These are phyloP conservation scores for Argyrosomus regius DNA, from an alignment of 2,797 vertebrate species.

Conservation along the genomic window DNA sequence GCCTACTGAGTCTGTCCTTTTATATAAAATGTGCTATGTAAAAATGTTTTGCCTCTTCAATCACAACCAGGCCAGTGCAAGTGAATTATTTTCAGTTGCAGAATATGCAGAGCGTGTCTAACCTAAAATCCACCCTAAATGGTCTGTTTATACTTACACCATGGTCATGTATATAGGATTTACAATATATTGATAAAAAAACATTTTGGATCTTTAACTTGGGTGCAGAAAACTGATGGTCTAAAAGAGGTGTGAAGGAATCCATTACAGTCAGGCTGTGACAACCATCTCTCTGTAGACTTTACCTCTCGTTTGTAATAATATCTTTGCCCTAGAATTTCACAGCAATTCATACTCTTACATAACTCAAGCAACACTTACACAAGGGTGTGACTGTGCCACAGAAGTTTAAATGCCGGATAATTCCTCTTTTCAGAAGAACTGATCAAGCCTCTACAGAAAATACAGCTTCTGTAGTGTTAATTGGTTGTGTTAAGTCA, in stretches of 20 bases:
- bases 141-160: neutral
- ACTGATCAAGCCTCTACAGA: neutral
- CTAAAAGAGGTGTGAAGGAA: conserved; percentile 26
- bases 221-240: conserved; percentile 2
- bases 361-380: conserved; percentile 16
- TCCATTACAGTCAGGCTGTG: conserved; percentile 26
- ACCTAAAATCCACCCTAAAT: neutral
- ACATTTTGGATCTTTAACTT: neutral
- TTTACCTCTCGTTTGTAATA: conserved; percentile 11
- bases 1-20: too few relatives aligned
- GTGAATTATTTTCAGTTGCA: neutral
- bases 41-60: neutral
- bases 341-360: conserved; percentile 13
- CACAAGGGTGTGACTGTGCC: conserved; percentile 2
- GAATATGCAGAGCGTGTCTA: neutral
- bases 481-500: neutral
- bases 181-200: neutral
- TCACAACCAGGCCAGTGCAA: neutral
- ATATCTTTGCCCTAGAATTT: conserved; percentile 17
- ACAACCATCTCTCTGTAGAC: conserved; percentile 2
- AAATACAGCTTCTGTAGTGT: neutral
- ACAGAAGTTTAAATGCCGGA: conserved; percentile 4
- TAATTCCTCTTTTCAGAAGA: neutral
- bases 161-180: neutral
- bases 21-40: neutral